Base-by-base conservation (phyloP, 1,140 invertebrate genomes). In the Eubasilissa regina region DNA sequence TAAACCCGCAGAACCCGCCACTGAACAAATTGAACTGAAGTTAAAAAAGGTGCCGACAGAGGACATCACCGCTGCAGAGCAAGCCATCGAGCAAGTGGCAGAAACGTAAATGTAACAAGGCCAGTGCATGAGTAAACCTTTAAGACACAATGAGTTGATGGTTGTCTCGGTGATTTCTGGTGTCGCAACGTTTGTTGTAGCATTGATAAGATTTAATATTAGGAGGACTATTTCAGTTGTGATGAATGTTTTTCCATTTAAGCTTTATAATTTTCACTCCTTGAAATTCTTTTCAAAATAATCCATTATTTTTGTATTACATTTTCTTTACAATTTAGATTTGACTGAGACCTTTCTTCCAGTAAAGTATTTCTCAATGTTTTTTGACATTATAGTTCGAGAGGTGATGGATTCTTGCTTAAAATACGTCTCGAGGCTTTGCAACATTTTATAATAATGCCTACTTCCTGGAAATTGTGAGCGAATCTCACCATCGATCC, bases 31-130 rank as follows among this genome's bases (percentile, higher is more conserved):
- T 4, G 25, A 35, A 35, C 25, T 35, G 1, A 80, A 79, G 70
- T 74, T 82, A 43, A 82, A 82, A 56, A 82, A 82, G 45, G 43
- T 80, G 8, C n/a, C 51, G n/a, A 11, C 78, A 48, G 75, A 74
- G 15, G 78, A 80, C 4, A 73, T 77, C 12, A 47, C 48, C 4
- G 17, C 75, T 11, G 72, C 70, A 1, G 78, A 83, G 51, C 47
- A 43, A 45, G 64, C 12, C 68, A 51, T 25, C 13, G 72, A 77
- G 48, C 76, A 83, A 73, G 70, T 62, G 44, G 66, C 70, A 25
- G 81, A 83, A 44, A 78, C 81, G 75, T 82, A 82, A 80, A 80
- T 48, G 53, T 25, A 53, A 73, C 51, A 53, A 43, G 13, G 9
- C 21, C 17, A 15, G 75, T 66, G 75, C 62, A 53, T 43, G 21